Conservation (phyloP, 1,140 invertebrate genomes). For the Aradophagus sp. region DNA sequence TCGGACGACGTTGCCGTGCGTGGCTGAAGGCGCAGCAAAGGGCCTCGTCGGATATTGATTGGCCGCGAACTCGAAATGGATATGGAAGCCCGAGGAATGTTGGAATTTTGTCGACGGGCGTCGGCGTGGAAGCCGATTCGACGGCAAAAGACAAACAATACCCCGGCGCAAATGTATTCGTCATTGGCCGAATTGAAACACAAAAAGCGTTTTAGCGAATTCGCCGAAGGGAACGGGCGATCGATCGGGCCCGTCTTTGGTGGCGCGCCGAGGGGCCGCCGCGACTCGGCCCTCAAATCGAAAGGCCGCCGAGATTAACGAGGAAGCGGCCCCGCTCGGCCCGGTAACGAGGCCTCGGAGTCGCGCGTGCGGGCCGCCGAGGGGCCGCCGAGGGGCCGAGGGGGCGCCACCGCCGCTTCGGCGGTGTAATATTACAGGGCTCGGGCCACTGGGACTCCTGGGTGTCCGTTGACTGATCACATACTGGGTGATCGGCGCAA, state of each 20-base stretch:
- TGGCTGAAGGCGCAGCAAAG: too few relatives aligned
- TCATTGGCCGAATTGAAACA: slow-evolving; percentile 32
- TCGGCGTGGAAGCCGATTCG: slow-evolving; percentile 49
- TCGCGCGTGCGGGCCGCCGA: neutral
- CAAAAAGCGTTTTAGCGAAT: slow-evolving; percentile 38
- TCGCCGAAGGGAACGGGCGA: slow-evolving; percentile 22
- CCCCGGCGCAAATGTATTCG: slow-evolving; percentile 19
- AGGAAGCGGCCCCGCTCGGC: slow-evolving; percentile 42
- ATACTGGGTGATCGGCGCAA: slow-evolving; percentile 59
- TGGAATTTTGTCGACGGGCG: slow-evolving; percentile 65
- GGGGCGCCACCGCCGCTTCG: slow-evolving; percentile 11
- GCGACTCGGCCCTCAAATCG: slow-evolving; percentile 29
- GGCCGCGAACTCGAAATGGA: slow-evolving; percentile 66
- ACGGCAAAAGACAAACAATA: slow-evolving; percentile 40
- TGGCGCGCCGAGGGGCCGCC: slow-evolving; percentile 3
- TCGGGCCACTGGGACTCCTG: slow-evolving; percentile 63
- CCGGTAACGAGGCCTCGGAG: too few relatives aligned
- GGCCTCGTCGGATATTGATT: slow-evolving; percentile 64
- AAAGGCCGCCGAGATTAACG: slow-evolving; percentile 47
- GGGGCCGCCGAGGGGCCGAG: slow-evolving; percentile 1
- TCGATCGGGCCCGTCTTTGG: slow-evolving; percentile 25
- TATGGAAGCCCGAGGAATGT: slow-evolving; percentile 67
- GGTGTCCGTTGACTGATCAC: slow-evolving; percentile 60
- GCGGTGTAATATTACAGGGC: slow-evolving; percentile 66
- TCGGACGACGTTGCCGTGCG: slow-evolving; percentile 21